Conservation (phyloP, 2,888 invertebrate species). For the Hyposoter dolosus region DNA sequence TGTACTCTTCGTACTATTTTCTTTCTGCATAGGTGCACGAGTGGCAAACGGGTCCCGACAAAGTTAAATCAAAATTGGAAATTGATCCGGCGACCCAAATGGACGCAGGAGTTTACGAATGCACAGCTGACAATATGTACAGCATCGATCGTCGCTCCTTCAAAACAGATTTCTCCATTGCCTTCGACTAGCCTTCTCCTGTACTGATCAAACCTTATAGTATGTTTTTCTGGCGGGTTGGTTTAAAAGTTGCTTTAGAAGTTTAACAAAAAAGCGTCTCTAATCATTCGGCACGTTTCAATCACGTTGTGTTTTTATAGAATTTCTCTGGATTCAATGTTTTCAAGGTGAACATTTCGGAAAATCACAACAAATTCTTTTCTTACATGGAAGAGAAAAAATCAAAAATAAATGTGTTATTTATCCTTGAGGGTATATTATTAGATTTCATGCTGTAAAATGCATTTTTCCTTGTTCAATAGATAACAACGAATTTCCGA, state of each 20-base stretch:
- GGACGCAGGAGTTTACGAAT: conserved; percentile 98
- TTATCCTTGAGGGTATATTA: background rate
- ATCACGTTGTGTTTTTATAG: conserved; percentile 2
- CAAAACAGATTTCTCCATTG: conserved; percentile 96
- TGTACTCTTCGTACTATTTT: background rate
- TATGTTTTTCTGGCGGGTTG: conserved; percentile 18
- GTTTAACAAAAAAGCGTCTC: background rate
- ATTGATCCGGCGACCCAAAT: conserved; percentile 98
- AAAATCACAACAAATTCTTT: background rate
- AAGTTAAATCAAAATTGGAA: conserved; percentile 96
- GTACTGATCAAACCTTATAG: background rate
- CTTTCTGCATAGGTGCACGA: conserved; percentile 90
- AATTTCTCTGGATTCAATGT: background rate
- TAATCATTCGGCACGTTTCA: background rate
- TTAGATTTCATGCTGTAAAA: background rate
- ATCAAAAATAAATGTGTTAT: background rate
- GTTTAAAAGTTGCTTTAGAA: background rate
- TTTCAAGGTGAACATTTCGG: background rate
- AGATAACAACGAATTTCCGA: background rate
- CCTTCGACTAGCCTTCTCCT: conserved; percentile 89
- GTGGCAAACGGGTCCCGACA: conserved; percentile 93
- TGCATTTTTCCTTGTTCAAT: background rate
- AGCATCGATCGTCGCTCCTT: conserved; percentile 95
- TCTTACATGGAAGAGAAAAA: background rate
- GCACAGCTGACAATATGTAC: conserved; percentile 97